These are phyloP conservation scores for Ariolimax columbianus DNA, from an alignment of 2,888 invertebrate species.

Conservation along the genomic window DNA sequence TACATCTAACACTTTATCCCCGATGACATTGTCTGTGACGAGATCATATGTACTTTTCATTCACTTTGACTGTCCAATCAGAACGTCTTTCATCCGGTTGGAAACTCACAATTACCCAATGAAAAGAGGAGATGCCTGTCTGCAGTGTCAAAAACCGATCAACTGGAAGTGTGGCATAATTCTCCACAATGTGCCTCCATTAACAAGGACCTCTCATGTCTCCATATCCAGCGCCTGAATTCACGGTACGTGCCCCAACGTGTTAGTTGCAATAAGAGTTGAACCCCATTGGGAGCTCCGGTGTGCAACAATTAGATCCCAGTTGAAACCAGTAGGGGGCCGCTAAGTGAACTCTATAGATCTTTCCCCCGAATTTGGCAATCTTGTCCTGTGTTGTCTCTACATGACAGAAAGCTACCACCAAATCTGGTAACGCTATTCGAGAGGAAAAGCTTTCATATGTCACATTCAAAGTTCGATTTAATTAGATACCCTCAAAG, in stretches of 20 bases:
- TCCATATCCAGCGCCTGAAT: not conserved
- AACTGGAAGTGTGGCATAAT: not conserved
- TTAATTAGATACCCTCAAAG: not conserved
- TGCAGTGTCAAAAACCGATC: not conserved
- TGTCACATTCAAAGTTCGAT: conserved; percentile 28
- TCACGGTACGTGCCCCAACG: not conserved
- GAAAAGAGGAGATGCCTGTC: not conserved
- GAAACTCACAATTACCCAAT: not conserved
- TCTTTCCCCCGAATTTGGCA: not conserved
- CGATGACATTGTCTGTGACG: too few relatives aligned
- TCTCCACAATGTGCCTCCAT: not conserved
- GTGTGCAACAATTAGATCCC: not conserved
- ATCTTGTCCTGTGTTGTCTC: not conserved
- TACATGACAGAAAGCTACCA: not conserved
- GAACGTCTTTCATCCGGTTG: not conserved
- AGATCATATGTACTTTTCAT: too few relatives aligned
- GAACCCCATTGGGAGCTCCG: not conserved
- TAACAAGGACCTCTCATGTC: not conserved
- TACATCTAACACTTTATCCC: too few relatives aligned
- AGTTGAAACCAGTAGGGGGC: not conserved
- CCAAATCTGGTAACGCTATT: conserved; percentile 6
- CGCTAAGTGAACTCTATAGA: conserved; percentile 13
- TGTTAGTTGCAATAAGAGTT: not conserved
- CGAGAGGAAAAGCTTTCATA: conserved; percentile 4
- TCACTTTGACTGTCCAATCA: not conserved